Conservation (phyloP, 2,797 vertebrate species). For the Amphiprion clarkii region DNA sequence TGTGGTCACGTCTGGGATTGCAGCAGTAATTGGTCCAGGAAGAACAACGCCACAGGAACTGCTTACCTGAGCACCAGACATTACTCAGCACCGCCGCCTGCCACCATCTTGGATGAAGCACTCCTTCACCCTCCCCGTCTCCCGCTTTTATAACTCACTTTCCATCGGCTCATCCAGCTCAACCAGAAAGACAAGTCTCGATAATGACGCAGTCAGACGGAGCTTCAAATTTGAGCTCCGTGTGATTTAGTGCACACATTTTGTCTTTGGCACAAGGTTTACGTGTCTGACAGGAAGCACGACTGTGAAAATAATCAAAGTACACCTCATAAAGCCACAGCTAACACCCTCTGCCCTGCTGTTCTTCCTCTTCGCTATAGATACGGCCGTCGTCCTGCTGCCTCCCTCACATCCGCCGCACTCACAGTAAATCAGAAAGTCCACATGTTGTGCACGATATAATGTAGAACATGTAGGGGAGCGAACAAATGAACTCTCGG, state of each 20-base stretch:
- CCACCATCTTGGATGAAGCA: slow-evolving; percentile 65
- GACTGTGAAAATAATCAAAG: slow-evolving; percentile 32
- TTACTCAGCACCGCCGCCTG: slow-evolving; percentile 68
- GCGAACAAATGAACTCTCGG: slow-evolving; percentile 21
- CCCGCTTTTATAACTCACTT: neutral
- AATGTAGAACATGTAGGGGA: neutral
- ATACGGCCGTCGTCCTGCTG: slow-evolving; percentile 1
- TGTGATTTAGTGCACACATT: neutral
- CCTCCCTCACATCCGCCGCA: neutral
- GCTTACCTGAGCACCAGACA: slow-evolving; percentile 80
- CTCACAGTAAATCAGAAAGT: neutral
- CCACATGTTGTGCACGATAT: neutral
- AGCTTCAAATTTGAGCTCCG: neutral
- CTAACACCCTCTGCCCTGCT: neutral
- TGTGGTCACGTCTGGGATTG: slow-evolving; percentile 49
- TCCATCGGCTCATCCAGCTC: neutral
- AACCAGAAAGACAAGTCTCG: neutral
- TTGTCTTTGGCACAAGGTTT: slow-evolving; percentile 6
- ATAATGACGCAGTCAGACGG: neutral
- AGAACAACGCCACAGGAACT: slow-evolving; percentile 38
- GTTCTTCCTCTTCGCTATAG: slow-evolving; percentile 1
- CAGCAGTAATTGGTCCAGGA: slow-evolving; percentile 55
- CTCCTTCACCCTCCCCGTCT: neutral
- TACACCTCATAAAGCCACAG: neutral
- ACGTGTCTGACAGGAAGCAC: neutral